A percentile compares a stretch with the other conserved stretches of the same genome.
Evolutionary conservation across 2,888 invertebrate genomes (phyloP).

Genomic region (Melieria picta): DNA sequence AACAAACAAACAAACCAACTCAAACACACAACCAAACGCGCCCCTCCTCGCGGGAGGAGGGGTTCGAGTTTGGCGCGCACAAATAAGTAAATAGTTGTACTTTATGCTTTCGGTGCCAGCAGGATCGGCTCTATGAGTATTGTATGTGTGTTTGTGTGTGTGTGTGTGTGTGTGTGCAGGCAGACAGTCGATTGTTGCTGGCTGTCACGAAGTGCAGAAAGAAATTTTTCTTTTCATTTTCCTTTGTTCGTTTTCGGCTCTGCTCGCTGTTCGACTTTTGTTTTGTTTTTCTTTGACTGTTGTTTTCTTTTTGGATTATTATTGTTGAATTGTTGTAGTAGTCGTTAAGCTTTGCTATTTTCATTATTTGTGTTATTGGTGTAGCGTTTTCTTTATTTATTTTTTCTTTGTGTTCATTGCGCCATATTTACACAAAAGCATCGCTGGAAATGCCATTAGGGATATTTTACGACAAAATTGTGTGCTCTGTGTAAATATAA

Average conservation of each 20-base stretch:
- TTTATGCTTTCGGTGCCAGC: background rate
- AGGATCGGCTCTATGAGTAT: background rate
- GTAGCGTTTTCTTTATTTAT: background rate
- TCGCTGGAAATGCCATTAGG: constrained; percentile 35
- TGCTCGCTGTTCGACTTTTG: background rate
- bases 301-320: constrained; percentile 13
- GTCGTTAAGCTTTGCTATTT: constrained; percentile 4
- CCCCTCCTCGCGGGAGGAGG: too few relatives aligned
- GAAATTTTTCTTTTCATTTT: constrained; percentile 19
- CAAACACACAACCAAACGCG: too few relatives aligned
- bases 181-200: background rate
- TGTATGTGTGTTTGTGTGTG: constrained; percentile 11
- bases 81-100: background rate
- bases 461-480: constrained; percentile 36
- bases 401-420: constrained; percentile 15
- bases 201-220: constrained; percentile 10
- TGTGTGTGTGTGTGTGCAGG: constrained; percentile 2
- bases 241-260: constrained; percentile 4
- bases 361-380: constrained; percentile 4
- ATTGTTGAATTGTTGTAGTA: too few relatives aligned
- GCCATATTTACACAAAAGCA: constrained; percentile 31
- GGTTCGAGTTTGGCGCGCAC: too few relatives aligned
- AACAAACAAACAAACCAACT: too few relatives aligned
- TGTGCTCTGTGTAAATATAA: constrained; percentile 36
- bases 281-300: background rate